A percentile compares a stretch with the other conserved stretches of the same genome.
Evolutionary conservation across 2,888 invertebrate species (phyloP).

Genomic region (Bimastos eiseni): DNA sequence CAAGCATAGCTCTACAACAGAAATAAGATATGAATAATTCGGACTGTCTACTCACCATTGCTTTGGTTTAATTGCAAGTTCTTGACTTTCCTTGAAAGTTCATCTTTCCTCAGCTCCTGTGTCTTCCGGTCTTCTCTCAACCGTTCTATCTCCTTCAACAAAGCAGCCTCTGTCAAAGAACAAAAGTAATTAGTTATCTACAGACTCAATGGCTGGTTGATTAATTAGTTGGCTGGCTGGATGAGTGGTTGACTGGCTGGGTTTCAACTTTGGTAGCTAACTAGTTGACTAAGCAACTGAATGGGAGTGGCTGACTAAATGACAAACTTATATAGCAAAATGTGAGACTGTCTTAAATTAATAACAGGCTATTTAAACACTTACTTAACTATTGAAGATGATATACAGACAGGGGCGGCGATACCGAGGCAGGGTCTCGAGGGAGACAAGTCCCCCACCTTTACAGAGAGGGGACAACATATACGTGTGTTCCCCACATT

Average conservation of each 20-base stretch:
- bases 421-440: no score
- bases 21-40: background rate
- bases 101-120: background rate
- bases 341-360: no score
- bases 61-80: background rate
- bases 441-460: no score
- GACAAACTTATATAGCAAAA: no score
- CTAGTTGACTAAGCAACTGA: no score
- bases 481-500: no score
- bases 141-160: background rate
- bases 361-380: no score
- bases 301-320: background rate
- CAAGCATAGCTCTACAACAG: background rate
- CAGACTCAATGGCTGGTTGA: background rate
- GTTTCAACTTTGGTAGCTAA: no score
- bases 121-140: background rate
- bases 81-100: background rate
- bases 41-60: background rate
- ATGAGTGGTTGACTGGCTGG: background rate
- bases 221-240: background rate
- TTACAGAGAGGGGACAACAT: no score
- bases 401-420: no score
- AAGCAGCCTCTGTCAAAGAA: slow-evolving; percentile 1
- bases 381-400: no score
- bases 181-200: background rate